These are phyloP conservation scores for Torymus tubicola DNA, from an alignment of 2,888 invertebrate species.

Conservation along the genomic window DNA sequence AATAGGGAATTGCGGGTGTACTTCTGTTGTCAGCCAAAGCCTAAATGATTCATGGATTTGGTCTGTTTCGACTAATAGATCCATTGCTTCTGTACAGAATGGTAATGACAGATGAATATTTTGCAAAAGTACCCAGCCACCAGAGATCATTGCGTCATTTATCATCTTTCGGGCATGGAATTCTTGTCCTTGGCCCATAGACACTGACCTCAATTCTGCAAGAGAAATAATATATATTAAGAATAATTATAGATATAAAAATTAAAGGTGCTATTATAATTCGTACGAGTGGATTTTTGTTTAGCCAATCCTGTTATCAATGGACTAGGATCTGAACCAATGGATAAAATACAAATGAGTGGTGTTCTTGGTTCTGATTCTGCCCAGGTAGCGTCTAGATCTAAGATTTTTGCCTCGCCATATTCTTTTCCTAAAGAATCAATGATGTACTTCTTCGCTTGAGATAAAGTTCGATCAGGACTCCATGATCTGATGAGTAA, in stretches of 20 bases:
- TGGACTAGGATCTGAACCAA: slow-evolving; percentile 97
- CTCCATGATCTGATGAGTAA: slow-evolving; percentile 95
- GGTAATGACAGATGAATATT: slow-evolving; percentile 97
- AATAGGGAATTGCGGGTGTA: slow-evolving; percentile 95
- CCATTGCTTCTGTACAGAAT: slow-evolving; percentile 95
- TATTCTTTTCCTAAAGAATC: slow-evolving; percentile 92
- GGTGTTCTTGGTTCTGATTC: slow-evolving; percentile 94
- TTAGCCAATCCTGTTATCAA: slow-evolving; percentile 93
- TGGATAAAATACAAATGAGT: slow-evolving; percentile 93
- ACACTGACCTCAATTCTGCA: slow-evolving; percentile 88
- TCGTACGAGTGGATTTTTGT: slow-evolving; percentile 88
- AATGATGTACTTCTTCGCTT: slow-evolving; percentile 93
- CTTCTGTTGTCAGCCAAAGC: slow-evolving; percentile 96
- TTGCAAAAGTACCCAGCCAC: slow-evolving; percentile 96
- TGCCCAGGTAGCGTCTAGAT: slow-evolving; percentile 92
- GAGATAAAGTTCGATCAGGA: slow-evolving; percentile 95
- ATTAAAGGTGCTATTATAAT: too few species aligned
- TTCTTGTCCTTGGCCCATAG: slow-evolving; percentile 99
- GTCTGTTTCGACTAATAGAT: slow-evolving; percentile 90
- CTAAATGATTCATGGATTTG: slow-evolving; percentile 89
- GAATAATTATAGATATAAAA: too few species aligned
- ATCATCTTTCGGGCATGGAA: slow-evolving; percentile 90
- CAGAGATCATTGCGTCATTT: slow-evolving; percentile 85
- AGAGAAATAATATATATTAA: background rate
- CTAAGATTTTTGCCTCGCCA: slow-evolving; percentile 94